Base-by-base conservation (phyloP, 2,113 vertebrate species). In the Triplophysa siluroides region DNA sequence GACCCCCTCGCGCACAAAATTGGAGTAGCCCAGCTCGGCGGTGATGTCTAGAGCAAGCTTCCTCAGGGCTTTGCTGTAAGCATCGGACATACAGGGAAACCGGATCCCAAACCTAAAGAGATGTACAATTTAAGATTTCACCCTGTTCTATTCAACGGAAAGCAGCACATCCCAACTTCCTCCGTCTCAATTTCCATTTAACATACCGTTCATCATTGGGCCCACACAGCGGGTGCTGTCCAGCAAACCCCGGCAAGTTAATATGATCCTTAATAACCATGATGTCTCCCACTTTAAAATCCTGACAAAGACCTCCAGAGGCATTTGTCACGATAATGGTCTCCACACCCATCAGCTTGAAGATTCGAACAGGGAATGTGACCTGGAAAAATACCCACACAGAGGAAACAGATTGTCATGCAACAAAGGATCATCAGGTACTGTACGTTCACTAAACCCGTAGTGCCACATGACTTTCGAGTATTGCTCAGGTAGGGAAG, bases 31-130 rank as follows among this genome's bases (percentile, higher is more conserved):
- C 0, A 93, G 85, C 72, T 92, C 90, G 2, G 67, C 14, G 23
- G 85, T 66, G 6, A 92, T 88, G 0, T 90, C 87, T 82, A 90
- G 2, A 0, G 87, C 85, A 52, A 92, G 61, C 5, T 86, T 85
- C 24, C 92, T 70, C 81, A 93, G 86, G 0, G 86, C 88, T 67
- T 88, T 89, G 50, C 91, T 91, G 86, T 93, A 93, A 0, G 91
- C 92, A 11, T 93, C 92, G 1, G 91, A 92, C 91, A 93, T 92
- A 43, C 90, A 92, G 1, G 91, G 92, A 19, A 93, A 93, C 11
- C 93, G 65, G 79, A 90, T 89, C 5, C 92, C 92, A 78, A 93
- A 93, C 11, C 93, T 93, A 8, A 77, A 16, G 3, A 75, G 0
- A 76, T 26, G 52, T 10, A 10, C 29, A 54, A 6, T 54, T 16